Conservation (phyloP, 2,797 vertebrate genomes). For the Miichthys miiuy region DNA sequence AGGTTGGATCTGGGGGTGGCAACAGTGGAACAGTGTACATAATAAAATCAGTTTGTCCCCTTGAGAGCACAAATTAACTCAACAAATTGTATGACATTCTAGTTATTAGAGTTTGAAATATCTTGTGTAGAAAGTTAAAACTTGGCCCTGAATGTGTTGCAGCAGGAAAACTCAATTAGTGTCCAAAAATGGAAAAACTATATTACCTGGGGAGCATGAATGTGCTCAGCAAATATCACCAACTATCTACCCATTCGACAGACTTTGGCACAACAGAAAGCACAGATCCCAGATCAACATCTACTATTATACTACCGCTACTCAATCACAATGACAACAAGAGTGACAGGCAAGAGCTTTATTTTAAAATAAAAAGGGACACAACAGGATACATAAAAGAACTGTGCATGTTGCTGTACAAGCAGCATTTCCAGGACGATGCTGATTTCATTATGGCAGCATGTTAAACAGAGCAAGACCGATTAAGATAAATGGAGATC, state of each 20-base stretch:
- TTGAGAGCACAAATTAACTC: not conserved
- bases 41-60: not conserved
- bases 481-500: slow-evolving; percentile 55
- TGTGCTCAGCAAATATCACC: not conserved
- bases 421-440: slow-evolving; percentile 38
- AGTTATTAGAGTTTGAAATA: not conserved
- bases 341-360: not conserved
- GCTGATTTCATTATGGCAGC: slow-evolving; percentile 28
- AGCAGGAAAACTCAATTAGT: not conserved
- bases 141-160: not conserved
- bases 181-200: not conserved
- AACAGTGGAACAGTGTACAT: not conserved
- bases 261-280: not conserved
- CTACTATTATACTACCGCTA: no score
- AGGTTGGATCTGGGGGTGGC: not conserved
- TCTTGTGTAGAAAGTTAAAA: not conserved
- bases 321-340: not conserved
- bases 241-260: not conserved
- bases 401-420: not conserved
- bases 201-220: not conserved
- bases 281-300: not conserved
- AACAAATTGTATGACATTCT: not conserved
- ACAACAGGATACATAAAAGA: not conserved
- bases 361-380: not conserved
- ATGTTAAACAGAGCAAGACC: slow-evolving; percentile 62